These are phyloP conservation scores for Leptatherina wallacei DNA, from an alignment of 2,797 vertebrate genomes.

Conservation along the genomic window DNA sequence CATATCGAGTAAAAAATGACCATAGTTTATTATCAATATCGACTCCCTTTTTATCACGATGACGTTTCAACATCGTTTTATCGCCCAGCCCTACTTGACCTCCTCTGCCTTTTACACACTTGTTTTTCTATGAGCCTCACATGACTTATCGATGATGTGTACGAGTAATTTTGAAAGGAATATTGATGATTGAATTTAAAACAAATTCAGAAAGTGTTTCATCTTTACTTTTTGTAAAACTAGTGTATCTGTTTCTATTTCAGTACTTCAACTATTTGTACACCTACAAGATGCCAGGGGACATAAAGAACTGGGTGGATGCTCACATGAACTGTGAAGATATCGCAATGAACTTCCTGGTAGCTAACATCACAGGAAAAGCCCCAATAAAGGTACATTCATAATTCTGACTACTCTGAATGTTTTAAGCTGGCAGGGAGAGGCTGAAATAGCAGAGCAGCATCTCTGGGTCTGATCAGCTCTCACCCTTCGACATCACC, in stretches of 20 bases:
- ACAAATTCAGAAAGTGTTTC: not conserved
- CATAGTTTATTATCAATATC: too few relatives aligned
- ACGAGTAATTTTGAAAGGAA: not conserved
- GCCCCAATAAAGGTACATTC: slow-evolving; percentile 95
- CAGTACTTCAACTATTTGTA: slow-evolving; percentile 99
- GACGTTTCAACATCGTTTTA: too few relatives aligned
- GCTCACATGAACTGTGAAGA: slow-evolving; percentile 99
- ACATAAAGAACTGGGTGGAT: slow-evolving; percentile 99
- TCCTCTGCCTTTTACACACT: not conserved
- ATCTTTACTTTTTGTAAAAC: slow-evolving; percentile 22
- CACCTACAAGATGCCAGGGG: slow-evolving; percentile 99
- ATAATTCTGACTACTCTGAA: not conserved
- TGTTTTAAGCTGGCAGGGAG: slow-evolving; percentile 28
- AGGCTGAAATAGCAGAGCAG: slow-evolving; percentile 46
- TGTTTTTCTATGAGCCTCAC: not conserved
- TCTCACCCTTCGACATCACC: slow-evolving; percentile 69
- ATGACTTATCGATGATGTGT: not conserved
- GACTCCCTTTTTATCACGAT: too few relatives aligned
- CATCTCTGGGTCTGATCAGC: slow-evolving; percentile 81
- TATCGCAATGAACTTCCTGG: slow-evolving; percentile 99
- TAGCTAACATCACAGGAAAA: slow-evolving; percentile 97
- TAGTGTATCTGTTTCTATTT: slow-evolving; percentile 38
- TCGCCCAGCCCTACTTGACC: not conserved
- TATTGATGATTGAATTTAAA: slow-evolving; percentile 22
- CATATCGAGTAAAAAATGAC: too few relatives aligned